A percentile compares a stretch with the other conserved stretches of the same genome.
phyloP scores from a whole-genome alignment of 2,797 vertebrate species.

The Aeoliscus strigatus region DNA sequence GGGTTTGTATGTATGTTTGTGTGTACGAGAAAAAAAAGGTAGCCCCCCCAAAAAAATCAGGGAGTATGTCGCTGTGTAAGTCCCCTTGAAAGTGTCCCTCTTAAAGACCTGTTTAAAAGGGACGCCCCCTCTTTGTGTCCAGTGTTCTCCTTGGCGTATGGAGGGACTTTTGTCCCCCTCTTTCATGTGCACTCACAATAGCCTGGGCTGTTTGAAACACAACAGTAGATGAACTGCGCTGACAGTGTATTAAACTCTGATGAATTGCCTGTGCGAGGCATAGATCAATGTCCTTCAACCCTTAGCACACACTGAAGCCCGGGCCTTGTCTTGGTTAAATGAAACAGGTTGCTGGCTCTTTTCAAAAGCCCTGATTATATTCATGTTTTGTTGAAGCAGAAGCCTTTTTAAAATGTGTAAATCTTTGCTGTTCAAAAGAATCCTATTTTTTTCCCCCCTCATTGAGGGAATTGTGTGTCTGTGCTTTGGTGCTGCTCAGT shows the following conservation, averaged over 20 bases:
- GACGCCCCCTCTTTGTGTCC: conserved; percentile 79
- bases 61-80: conserved; percentile 72
- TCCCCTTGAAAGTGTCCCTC: conserved; percentile 77
- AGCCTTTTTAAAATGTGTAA: conserved; percentile 78
- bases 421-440: conserved; percentile 66
- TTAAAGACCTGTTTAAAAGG: conserved; percentile 80
- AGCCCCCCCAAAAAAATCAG: conserved; percentile 52
- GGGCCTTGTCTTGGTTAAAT: conserved; percentile 73
- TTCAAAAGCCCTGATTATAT: conserved; percentile 75
- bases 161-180: conserved; percentile 76
- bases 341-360: conserved; percentile 75
- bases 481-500: conserved; percentile 57
- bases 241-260: conserved; percentile 85
- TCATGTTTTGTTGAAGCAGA: conserved; percentile 79
- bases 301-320: conserved; percentile 69
- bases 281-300: conserved; percentile 81
- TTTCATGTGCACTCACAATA: conserved; percentile 79
- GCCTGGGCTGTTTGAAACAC: conserved; percentile 75
- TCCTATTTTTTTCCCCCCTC: conserved; percentile 45
- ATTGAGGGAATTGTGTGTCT: conserved; percentile 58
- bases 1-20: conserved; percentile 75
- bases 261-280: conserved; percentile 80
- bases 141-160: conserved; percentile 76
- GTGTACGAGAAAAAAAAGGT: conserved; percentile 66
- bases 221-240: conserved; percentile 82